Conservation (phyloP, 2,888 invertebrate genomes). For the Microdon myrmicae region DNA sequence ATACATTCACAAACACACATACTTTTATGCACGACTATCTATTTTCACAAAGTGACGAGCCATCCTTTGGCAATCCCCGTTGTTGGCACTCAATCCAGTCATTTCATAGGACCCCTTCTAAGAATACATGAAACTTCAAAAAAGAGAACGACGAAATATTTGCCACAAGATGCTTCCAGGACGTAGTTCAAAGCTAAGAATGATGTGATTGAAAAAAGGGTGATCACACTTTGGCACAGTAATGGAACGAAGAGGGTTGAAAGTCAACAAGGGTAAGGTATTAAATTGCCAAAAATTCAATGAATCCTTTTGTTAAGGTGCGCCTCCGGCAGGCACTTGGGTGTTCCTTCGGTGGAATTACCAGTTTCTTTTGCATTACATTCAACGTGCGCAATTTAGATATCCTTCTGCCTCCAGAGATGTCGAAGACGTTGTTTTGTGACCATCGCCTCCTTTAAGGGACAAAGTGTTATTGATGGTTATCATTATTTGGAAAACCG, state of each 20-base stretch:
- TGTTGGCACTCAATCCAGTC: slow-evolving; percentile 32
- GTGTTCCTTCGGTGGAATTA: background rate
- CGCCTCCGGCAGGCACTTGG: background rate
- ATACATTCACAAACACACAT: background rate
- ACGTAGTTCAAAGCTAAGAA: background rate
- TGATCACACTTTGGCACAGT: slow-evolving; percentile 14
- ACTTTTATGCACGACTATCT: too few species aligned
- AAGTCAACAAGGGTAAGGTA: slow-evolving; percentile 15
- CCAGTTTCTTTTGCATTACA: slow-evolving; percentile 3
- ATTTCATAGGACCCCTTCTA: slow-evolving; percentile 15
- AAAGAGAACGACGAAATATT: slow-evolving; percentile 12
- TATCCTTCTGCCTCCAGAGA: too few species aligned
- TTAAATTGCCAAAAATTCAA: slow-evolving; percentile 35
- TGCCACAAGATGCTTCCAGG: slow-evolving; percentile 1
- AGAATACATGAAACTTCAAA: slow-evolving; percentile 5
- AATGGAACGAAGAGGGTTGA: slow-evolving; percentile 5
- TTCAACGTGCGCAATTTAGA: too few species aligned
- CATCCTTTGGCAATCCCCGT: slow-evolving; percentile 8
- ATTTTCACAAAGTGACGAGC: too few species aligned
- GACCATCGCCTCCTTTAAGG: too few species aligned
- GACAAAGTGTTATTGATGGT: too few species aligned
- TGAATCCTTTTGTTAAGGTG: slow-evolving; percentile 14
- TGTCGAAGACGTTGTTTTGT: too few species aligned
- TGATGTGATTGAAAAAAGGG: slow-evolving; percentile 39
- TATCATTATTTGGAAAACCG: too few species aligned